Evolutionary conservation across 2,888 invertebrate species (phyloP), one percentile per base, ranked within the genome.

Genomic region (Pseudolycoriella hygida): DNA sequence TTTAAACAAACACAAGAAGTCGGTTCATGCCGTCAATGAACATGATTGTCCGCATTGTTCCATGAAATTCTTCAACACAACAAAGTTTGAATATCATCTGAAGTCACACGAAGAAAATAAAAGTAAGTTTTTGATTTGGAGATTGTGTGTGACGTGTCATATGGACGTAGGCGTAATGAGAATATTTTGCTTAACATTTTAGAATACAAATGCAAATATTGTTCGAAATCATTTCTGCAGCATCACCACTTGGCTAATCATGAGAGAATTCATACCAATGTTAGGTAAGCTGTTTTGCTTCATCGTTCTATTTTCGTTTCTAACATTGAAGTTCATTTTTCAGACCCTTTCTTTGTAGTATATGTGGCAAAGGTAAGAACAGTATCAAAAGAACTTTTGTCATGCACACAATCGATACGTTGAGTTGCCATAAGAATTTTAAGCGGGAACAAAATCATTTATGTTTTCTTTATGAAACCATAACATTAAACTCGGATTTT

Each of bases 161-260:
- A n/a, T n/a, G n/a, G n/a, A n/a, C n/a, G n/a, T n/a, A n/a, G n/a
- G n/a, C n/a, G n/a, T n/a, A n/a, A n/a, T n/a, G n/a, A n/a, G n/a
- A n/a, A n/a, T n/a, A n/a, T n/a, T n/a, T n/a, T n/a, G n/a, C n/a
- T n/a, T n/a, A n/a, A n/a, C n/a, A n/a, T 25, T 25, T 25, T 25
- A 25, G 48, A 49, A 39, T 50, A 47, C 40, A 46, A 50, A 42
- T 51, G 51, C 32, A 46, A 47, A 42, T 51, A 40, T 19, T 51
- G 51, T 42, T 48, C 49, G 19, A 49, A 48, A 39, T 49, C 49
- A 8, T 51, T 50, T 37, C 45, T 50, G 43, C 51, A 51, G 19
- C 48, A 47, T 20, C 49, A 51, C 44, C 49, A 50, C 20, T 18
- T 49, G 30, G 5, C 46, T n/a, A 48, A 49, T 39, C 51, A 51